A percentile compares a stretch with the other conserved stretches of the same genome.
Evolutionary conservation across 2,797 vertebrate species (phyloP).

Genomic region (Eidolon dupreanum): DNA sequence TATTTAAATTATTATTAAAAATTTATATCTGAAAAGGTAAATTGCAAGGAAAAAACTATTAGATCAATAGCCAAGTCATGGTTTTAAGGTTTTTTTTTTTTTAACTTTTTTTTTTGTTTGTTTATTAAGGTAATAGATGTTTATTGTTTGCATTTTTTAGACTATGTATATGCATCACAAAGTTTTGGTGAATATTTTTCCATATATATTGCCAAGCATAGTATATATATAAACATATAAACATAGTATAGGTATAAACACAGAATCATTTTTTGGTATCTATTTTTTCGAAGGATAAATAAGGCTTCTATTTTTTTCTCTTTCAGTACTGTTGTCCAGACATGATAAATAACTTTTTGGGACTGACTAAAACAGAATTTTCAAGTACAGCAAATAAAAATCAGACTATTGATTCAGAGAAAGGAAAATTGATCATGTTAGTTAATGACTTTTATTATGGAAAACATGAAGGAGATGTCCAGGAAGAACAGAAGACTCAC

Average conservation of each 20-base stretch:
- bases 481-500: slow-evolving; percentile 90
- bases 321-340: slow-evolving; percentile 92
- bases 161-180: background rate
- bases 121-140: slow-evolving; percentile 2
- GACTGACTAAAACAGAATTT: slow-evolving; percentile 81
- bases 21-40: background rate
- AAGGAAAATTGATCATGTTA: slow-evolving; percentile 97
- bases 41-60: slow-evolving; percentile 37
- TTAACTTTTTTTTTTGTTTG: background rate
- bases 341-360: slow-evolving; percentile 85
- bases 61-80: background rate
- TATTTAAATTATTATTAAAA: slow-evolving; percentile 22
- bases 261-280: slow-evolving; percentile 3
- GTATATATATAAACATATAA: background rate
- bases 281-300: slow-evolving; percentile 45
- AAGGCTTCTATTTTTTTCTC: slow-evolving; percentile 47
- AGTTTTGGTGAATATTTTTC: slow-evolving; percentile 52
- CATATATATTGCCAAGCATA: slow-evolving; percentile 11
- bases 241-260: background rate
- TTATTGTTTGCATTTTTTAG: slow-evolving; percentile 31
- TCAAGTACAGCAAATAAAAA: slow-evolving; percentile 76
- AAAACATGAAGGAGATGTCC: slow-evolving; percentile 90
- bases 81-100: slow-evolving; percentile 35
- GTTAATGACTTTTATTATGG: slow-evolving; percentile 99
- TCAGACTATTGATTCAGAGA: slow-evolving; percentile 85